Percentiles rank a stretch among this genome's conserved stretches.
Conservation (phyloP, 2,797 vertebrate species). For the Numenius phaeopus region DNA sequence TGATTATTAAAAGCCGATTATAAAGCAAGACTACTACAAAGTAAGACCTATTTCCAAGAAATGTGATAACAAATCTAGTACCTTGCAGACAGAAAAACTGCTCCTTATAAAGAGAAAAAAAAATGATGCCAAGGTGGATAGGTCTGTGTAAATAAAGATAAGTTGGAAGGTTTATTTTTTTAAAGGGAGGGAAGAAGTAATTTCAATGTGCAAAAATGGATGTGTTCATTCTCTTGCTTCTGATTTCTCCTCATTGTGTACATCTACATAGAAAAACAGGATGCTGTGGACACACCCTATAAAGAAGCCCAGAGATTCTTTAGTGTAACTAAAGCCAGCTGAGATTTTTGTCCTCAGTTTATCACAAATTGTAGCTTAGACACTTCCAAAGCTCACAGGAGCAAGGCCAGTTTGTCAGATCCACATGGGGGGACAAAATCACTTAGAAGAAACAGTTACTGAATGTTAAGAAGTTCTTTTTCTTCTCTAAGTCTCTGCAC, state of each 20-base stretch:
- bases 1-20: background rate
- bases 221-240: background rate
- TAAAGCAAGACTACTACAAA: background rate
- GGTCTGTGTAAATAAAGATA: constrained; percentile 49
- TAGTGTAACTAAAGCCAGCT: background rate
- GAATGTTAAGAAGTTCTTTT: background rate
- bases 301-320: background rate
- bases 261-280: background rate
- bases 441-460: background rate
- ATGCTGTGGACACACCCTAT: background rate
- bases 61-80: background rate
- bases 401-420: background rate
- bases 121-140: background rate
- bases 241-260: background rate
- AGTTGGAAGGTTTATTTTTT: constrained; percentile 1
- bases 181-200: background rate
- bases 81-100: background rate
- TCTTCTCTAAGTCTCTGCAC: background rate
- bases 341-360: background rate
- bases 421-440: background rate
- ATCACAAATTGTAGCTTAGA: background rate
- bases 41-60: background rate
- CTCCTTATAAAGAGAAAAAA: background rate
- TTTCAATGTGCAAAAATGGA: background rate
- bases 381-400: background rate